A percentile compares a stretch with the other conserved stretches of the same genome.
Conservation (phyloP, 2,797 vertebrate species). For the Poecilia gillii region DNA sequence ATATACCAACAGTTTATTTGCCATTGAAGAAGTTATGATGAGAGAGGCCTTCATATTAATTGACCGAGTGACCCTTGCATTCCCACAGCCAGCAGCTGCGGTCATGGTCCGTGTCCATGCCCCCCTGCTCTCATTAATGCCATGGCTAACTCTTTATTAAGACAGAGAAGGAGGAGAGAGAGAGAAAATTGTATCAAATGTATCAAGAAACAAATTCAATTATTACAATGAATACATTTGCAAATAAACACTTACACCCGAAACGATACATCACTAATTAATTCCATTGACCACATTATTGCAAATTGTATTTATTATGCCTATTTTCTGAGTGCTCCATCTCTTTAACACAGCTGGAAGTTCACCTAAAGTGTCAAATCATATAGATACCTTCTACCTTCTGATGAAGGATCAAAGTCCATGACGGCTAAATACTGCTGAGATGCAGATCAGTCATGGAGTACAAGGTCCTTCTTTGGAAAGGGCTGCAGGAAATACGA, state of each 20-base stretch:
- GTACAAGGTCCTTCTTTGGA: neutral
- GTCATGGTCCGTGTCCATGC: slow-evolving; percentile 27
- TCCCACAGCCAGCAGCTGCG: slow-evolving; percentile 68
- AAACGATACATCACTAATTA: neutral
- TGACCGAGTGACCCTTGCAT: slow-evolving; percentile 79
- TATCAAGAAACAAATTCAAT: neutral
- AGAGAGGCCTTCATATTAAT: slow-evolving; percentile 83
- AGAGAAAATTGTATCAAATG: neutral
- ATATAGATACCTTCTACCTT: neutral
- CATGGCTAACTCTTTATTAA: slow-evolving; percentile 46
- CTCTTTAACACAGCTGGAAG: neutral
- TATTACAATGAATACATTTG: neutral
- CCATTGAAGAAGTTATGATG: slow-evolving; percentile 87
- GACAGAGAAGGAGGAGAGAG: slow-evolving; percentile 30
- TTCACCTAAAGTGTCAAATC: neutral
- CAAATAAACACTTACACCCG: neutral
- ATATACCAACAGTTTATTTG: slow-evolving; percentile 86
- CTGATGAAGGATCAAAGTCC: neutral
- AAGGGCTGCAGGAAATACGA: neutral
- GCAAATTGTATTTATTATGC: neutral
- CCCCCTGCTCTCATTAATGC: slow-evolving; percentile 55
- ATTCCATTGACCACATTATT: neutral
- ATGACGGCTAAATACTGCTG: neutral
- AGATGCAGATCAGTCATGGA: neutral
- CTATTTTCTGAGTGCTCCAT: neutral